Evolutionary conservation across 2,113 vertebrate species (phyloP).

Genomic region (Dicerorhinus sumatrensis): DNA sequence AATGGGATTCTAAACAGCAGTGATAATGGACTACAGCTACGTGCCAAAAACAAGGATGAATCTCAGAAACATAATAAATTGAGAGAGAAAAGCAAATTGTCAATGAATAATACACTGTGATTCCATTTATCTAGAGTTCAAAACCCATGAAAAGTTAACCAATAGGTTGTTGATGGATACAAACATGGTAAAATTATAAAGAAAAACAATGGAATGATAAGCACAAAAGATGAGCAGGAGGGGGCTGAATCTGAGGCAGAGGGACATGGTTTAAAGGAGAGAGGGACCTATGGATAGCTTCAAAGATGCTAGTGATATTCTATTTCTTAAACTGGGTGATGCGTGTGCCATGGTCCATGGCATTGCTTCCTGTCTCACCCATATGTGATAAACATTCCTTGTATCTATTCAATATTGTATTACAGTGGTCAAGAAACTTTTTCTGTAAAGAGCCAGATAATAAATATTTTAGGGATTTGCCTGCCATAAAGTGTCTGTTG

Average conservation of each 20-base stretch:
- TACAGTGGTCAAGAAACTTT: background rate
- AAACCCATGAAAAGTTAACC: background rate
- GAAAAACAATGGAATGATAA: background rate
- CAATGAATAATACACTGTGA: background rate
- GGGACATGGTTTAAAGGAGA: background rate
- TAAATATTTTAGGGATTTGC: background rate
- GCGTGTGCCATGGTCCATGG: background rate
- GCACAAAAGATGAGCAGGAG: background rate
- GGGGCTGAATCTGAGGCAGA: background rate
- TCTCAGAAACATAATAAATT: background rate
- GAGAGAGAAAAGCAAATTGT: background rate
- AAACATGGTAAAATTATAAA: background rate
- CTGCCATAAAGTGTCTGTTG: background rate
- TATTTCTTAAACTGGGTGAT: background rate
- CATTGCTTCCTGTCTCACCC: background rate
- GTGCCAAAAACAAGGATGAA: background rate
- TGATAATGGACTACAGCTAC: background rate
- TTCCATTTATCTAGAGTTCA: background rate
- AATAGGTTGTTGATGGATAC: background rate
- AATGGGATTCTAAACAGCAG: background rate
- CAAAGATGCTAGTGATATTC: background rate
- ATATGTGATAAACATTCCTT: background rate
- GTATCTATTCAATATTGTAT: background rate
- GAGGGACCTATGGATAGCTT: fast-evolving
- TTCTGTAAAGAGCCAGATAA: background rate